phyloP scores from a whole-genome alignment of 2,888 invertebrate genomes.

The Matsumyia berberina region DNA sequence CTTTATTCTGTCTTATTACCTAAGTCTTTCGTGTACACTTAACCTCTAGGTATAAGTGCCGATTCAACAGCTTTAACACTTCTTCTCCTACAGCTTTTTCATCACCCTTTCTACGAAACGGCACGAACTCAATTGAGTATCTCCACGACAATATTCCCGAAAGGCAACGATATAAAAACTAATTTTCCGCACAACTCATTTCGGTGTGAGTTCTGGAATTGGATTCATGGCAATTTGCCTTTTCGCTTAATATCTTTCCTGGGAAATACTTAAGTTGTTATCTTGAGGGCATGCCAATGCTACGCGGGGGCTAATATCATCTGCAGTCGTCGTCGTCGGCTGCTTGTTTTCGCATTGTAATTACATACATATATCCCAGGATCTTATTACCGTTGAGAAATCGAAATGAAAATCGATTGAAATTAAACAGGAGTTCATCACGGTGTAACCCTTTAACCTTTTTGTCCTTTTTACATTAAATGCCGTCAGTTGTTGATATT shows the following conservation, averaged over 20 bases:
- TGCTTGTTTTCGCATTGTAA: constrained; percentile 47
- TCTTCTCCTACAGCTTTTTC: constrained; percentile 17
- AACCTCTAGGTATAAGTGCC: constrained; percentile 25
- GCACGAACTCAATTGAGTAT: constrained; percentile 37
- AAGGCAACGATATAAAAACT: constrained; percentile 56
- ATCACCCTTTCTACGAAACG: constrained; percentile 32
- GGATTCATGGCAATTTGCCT: constrained; percentile 66
- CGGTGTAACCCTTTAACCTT: not conserved
- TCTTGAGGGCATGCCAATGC: constrained; percentile 46
- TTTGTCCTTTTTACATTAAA: not conserved
- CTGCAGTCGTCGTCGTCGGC: constrained; percentile 20
- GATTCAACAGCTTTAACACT: constrained; percentile 45
- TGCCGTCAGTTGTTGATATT: not conserved
- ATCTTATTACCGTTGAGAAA: constrained; percentile 20
- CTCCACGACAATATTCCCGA: constrained; percentile 59
- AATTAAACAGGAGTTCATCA: constrained; percentile 15
- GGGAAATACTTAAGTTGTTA: constrained; percentile 60
- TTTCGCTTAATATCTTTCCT: constrained; percentile 57
- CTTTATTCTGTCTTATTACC: constrained; percentile 9
- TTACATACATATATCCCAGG: constrained; percentile 28
- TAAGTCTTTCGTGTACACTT: constrained; percentile 42
- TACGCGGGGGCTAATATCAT: constrained; percentile 14
- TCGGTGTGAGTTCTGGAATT: constrained; percentile 48
- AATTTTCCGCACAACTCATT: constrained; percentile 67
- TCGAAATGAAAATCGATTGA: constrained; percentile 27